Evolutionary conservation across 2,888 invertebrate species (phyloP), one percentile per base, ranked within the genome.

Genomic region (Lithophane leautieri): DNA sequence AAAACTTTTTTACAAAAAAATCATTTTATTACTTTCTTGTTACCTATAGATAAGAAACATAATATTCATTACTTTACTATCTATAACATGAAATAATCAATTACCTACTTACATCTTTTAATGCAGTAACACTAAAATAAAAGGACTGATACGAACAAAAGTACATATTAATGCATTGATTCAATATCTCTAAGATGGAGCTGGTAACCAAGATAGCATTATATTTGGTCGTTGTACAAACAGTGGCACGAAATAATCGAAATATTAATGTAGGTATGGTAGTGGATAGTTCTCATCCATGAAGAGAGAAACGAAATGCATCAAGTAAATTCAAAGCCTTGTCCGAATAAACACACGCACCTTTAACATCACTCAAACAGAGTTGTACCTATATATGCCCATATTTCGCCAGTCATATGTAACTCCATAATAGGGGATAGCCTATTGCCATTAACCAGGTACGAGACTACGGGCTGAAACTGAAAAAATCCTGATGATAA

Each of bases 81-180:
- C 34, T 40, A 16, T 54, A 69, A 44, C 42, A 66, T 67, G 66
- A 34, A 44, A 40, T 9, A 50, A 82, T 69, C 25, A 76, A 44
- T 70, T 25, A 42, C 56, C 6, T 25, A 22, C 50, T 50, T 50
- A 25, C n/a, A 50, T 54, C 54, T 79, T 34, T 65, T 40, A 75
- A 61, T 78, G n/a, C 68, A 69, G 22, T 78, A 22, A n/a, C 16
- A 12, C 42, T 40, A 19, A 42, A 25, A 56, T 8, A 54, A 65
- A 60, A 52, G 25, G 14, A 68, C 25, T 44, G 22, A 71, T 76
- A 65, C 16, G 7, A n/a, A 54, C 0, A n/a, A 16, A 28, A 50
- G 44, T n/a, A 62, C 75, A 76, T 50, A 67, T 44, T 75, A 74
- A 54, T 76, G 68, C 79, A 76, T 79, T 76, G 63, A 65, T 69